Evolutionary conservation across 1,140 invertebrate species (phyloP).

Genomic region (Megathymus violae): DNA sequence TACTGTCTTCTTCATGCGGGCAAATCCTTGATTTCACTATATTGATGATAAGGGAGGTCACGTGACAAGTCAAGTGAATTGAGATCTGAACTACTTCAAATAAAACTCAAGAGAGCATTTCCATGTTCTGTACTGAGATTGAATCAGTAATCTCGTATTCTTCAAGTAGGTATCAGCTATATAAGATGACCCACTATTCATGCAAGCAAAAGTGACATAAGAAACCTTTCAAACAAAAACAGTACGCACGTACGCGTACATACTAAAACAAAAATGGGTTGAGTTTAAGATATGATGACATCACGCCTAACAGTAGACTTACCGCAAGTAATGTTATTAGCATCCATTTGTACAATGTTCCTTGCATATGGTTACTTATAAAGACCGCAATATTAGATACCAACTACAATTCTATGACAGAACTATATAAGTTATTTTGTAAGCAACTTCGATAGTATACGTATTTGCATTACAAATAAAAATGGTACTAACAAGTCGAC

Average conservation of each 20-base stretch:
- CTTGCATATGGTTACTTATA: background rate
- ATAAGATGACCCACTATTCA: background rate
- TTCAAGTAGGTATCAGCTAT: too few species aligned
- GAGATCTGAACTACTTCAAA: too few species aligned
- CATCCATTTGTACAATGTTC: background rate
- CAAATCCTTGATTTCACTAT: too few species aligned
- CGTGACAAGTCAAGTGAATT: too few species aligned
- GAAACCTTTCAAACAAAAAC: background rate
- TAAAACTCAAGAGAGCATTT: too few species aligned
- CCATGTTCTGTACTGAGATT: too few species aligned
- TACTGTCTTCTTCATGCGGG: too few species aligned
- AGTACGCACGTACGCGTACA: background rate
- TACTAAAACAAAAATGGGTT: background rate
- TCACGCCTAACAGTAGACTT: constrained; percentile 2
- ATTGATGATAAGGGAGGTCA: too few species aligned
- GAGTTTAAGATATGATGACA: constrained; percentile 4
- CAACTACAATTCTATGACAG: background rate
- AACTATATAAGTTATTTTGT: background rate
- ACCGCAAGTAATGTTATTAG: constrained; percentile 5
- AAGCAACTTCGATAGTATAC: background rate
- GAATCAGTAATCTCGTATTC: too few species aligned
- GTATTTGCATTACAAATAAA: background rate
- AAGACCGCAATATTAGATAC: background rate
- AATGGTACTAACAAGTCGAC: background rate
- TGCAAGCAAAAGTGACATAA: background rate